Conservation (phyloP, 2,888 invertebrate species). For the Ctenicera cuprea region DNA sequence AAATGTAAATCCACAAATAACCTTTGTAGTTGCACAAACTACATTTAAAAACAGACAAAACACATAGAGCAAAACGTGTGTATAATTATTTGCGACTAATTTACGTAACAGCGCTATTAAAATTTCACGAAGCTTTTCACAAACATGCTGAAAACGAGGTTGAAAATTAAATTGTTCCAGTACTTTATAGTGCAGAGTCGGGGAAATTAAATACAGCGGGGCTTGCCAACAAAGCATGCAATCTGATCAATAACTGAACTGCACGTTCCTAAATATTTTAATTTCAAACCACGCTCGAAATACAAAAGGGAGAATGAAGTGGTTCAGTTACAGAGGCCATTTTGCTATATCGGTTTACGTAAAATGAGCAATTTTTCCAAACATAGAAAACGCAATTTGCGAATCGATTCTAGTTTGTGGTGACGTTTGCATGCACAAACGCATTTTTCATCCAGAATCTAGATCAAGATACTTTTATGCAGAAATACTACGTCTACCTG, state of each 20-base stretch:
- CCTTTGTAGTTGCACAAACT: no score
- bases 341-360: no score
- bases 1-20: no score
- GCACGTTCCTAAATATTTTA: conserved; percentile 42
- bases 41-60: conserved; percentile 4
- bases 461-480: no score
- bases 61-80: not conserved
- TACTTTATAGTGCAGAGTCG: conserved; percentile 44
- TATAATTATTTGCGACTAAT: conserved; percentile 19
- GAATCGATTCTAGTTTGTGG: not conserved
- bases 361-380: no score
- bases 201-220: conserved; percentile 43
- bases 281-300: conserved; percentile 10
- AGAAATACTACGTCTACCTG: no score
- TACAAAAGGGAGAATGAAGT: not conserved
- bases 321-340: not conserved
- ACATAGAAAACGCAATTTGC: not conserved
- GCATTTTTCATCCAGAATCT: conserved; percentile 8
- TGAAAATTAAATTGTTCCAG: conserved; percentile 50
- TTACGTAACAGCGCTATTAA: conserved; percentile 9
- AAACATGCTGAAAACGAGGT: conserved; percentile 31
- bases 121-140: conserved; percentile 20
- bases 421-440: conserved; percentile 22
- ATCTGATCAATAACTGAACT: conserved; percentile 46
- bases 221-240: conserved; percentile 45